A percentile compares a stretch with the other conserved stretches of the same genome.
phyloP scores from a whole-genome alignment of 2,113 vertebrate genomes.

The Solea senegalensis region DNA sequence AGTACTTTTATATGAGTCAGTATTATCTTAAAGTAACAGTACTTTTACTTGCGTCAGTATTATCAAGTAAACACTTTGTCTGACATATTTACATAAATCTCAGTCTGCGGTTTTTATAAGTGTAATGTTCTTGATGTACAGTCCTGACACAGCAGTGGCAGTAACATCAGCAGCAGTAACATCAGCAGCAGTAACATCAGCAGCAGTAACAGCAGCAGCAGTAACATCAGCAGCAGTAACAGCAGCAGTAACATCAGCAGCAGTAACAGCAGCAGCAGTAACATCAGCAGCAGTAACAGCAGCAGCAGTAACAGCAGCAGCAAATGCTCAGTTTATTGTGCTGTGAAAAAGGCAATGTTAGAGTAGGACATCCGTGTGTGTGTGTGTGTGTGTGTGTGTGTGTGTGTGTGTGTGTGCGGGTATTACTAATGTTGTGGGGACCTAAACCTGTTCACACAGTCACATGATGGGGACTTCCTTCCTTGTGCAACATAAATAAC shows the following conservation, averaged over 20 bases:
- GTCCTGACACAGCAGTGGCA: conserved; percentile 42
- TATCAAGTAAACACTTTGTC: background rate
- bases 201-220: too few relatives aligned
- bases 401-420: conserved; percentile 13
- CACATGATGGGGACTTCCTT: too few relatives aligned
- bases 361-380: conserved; percentile 30
- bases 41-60: too few relatives aligned
- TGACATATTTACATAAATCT: conserved; percentile 6
- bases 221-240: background rate
- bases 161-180: background rate
- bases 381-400: conserved; percentile 22
- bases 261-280: too few relatives aligned
- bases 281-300: too few relatives aligned
- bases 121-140: conserved; percentile 14
- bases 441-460: too few relatives aligned
- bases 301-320: background rate
- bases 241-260: too few relatives aligned
- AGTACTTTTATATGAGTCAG: too few relatives aligned
- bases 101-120: conserved; percentile 6
- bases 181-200: too few relatives aligned
- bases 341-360: conserved; percentile 44
- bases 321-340: conserved; percentile 25
- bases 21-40: too few relatives aligned
- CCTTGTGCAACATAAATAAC: too few relatives aligned
- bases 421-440: too few relatives aligned